Base-by-base conservation (phyloP, 2,113 vertebrate species). In the Elephantulus edwardii region DNA sequence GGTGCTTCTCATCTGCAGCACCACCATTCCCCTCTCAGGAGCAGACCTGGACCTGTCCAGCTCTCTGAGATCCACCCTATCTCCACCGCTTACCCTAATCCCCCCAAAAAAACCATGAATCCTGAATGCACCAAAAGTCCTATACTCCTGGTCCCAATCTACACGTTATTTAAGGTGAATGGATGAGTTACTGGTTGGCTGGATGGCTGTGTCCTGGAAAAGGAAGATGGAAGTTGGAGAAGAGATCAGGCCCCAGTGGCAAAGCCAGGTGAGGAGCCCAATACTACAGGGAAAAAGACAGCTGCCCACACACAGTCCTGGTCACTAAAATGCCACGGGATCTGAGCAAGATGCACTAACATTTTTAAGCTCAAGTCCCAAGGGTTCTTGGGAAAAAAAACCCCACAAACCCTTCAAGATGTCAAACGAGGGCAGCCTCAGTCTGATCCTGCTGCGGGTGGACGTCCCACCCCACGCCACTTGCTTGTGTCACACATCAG, bases 71-170 rank as follows among this genome's bases (percentile, higher is more conserved):
- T 94, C 89, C 83, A 62, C 76, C 90, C 88, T 42, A 84, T 91
- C 93, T 88, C 83, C 4, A 11, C 90, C 26, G 42, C 12, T 56
- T 38, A 33, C 4, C 9, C 90, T 12, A 30, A 12, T 54, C 46
- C 0, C 66, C 26, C 42, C 26, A 30, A 14, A 19, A 40, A 78
- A 48, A 17, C n/a, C 10, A 0, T 0, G 6, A 80, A 16, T 42
- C 79, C 56, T 35, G 7, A 50, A 66, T 28, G 42, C 33, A 92
- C 92, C 83, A 62, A 83, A 97, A 97, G 86, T 90, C 91, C 96
- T 93, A 52, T 94, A 90, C 83, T 94, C 91, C 95, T 98, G 97
- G 97, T 97, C 98, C 97, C 97, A 50, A 93, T 92, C 88, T 75
- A 75, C 89, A 35, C 92, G 87, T 94, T 46, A 88, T 93, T 94